Conservation (phyloP, 2,113 vertebrate species). For the Sturnira hondurensis region DNA sequence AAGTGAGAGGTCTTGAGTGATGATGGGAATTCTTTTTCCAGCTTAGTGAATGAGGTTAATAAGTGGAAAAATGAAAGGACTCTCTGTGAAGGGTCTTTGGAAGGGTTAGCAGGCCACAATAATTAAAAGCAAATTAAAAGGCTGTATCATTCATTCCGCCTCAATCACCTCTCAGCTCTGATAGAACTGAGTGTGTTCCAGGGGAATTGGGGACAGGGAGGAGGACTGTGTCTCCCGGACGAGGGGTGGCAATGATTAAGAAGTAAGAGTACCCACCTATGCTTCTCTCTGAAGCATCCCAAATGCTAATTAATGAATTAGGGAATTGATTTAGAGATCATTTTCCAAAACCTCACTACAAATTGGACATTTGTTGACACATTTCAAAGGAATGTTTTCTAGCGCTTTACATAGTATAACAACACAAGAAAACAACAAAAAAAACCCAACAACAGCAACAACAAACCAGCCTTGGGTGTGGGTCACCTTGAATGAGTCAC, state of each 20-base stretch:
- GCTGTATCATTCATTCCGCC: constrained; percentile 20
- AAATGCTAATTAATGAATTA: not conserved
- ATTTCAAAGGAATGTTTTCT: not conserved
- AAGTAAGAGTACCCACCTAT: rapidly evolving
- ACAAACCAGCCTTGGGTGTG: not conserved
- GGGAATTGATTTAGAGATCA: not conserved
- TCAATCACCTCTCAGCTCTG: not conserved
- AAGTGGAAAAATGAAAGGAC: constrained; percentile 65
- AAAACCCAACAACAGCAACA: not conserved
- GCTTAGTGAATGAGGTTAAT: constrained; percentile 66
- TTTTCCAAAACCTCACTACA: no score
- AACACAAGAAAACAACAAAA: not conserved
- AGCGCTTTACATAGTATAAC: not conserved
- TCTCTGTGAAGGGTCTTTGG: constrained; percentile 35
- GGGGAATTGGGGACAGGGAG: rapidly evolving
- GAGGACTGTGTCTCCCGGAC: rapidly evolving
- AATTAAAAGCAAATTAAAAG: constrained; percentile 67
- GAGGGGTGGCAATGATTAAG: not conserved
- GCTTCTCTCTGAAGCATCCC: not conserved
- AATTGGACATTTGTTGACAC: not conserved
- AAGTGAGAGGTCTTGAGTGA: constrained; percentile 30
- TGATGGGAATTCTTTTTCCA: constrained; percentile 56
- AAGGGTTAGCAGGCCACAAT: constrained; percentile 45
- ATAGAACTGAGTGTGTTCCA: not conserved
- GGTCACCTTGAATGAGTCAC: not conserved